Evolutionary conservation across 2,888 invertebrate species (phyloP), one percentile per base, ranked within the genome.

Genomic region (Thymelicus sylvestris): DNA sequence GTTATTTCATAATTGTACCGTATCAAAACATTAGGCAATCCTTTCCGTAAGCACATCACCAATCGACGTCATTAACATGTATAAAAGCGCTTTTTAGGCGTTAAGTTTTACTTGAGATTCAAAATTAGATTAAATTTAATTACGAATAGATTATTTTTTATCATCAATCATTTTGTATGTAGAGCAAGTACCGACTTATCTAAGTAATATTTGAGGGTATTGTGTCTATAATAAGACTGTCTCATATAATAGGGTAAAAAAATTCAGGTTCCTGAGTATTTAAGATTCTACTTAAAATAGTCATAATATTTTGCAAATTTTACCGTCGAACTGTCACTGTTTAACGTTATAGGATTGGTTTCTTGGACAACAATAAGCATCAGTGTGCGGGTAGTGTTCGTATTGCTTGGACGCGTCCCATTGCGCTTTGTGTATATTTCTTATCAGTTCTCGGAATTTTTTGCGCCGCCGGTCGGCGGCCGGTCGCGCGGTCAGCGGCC

Each of bases 21-120:
- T 91, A 92, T 93, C 93, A 92, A 91, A 92, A 91, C 90, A 91
- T 91, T 89, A 88, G 87, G 80, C 80, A 80, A 75, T 74, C 75
- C 75, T 70, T 66, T 68, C 52, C 67, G 15, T 44, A 69, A 44
- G 67, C 48, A 71, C 47, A 63, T 73, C 71, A 72, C 65, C 67
- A 55, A 66, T 68, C 60, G 52, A 12, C 50, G 15, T 70, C 70
- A 65, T 70, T 70, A 65, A 50, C 65, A 65, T 64, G 44, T 50
- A 65, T 10, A 39, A 50, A 12, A 50, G 7, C n/a, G n/a, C 65
- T 70, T 70, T 52, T 60, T 24, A 44, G 19, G 12, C 12, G 8
- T 65, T 60, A 70, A 66, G 55, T 55, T 55, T 70, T 70, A 65
- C 44, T 48, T 66, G 52, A 60, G 52, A 65, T 13, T 15, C 31